Base-by-base conservation (phyloP, 1,140 invertebrate species). In the Battus philenor region DNA sequence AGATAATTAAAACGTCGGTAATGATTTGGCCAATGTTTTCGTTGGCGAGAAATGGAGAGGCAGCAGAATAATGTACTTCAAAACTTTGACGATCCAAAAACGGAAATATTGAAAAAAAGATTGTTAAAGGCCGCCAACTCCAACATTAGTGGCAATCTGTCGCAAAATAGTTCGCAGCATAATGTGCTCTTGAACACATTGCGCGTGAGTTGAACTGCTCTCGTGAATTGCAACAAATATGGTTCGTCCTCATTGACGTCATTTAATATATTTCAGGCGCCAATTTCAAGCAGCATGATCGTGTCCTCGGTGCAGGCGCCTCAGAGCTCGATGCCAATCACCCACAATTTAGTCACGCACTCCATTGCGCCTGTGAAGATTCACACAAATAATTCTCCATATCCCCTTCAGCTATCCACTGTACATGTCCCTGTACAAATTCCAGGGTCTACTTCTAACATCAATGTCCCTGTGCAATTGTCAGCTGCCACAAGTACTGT, bases 41-140 rank as follows among this genome's bases (percentile, higher is more conserved):
- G 50, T 44, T 31, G 47, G 44, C 54, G 70, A 78, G 78, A 81
- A 74, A 85, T 82, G 78, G 81, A 85, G 64, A 78, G 68, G 74
- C 70, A 79, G 66, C 76, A 80, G 50, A 73, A 59, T 81, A 85
- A 79, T 76, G 61, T 70, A 82, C 75, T 85, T 82, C 81, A 85
- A 85, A 85, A 82, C 71, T 85, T 81, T 79, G 78, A 85, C 50
- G 81, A 82, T 45, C 67, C 76, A 34, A 85, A 79, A 76, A 72
- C 76, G 46, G 81, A 85, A 74, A 85, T 85, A 64, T 75, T 85
- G 65, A 85, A 85, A 78, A 85, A 82, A 68, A 77, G 78, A 73
- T 74, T 85, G 70, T 64, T 85, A 49, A 82, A 82, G 65, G 67
- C 78, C 27, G 54, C 54, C 26, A 79, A 61, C 50, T 54, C 66